Evolutionary conservation across 2,113 vertebrate species (phyloP).

Genomic region (Lepus europaeus): DNA sequence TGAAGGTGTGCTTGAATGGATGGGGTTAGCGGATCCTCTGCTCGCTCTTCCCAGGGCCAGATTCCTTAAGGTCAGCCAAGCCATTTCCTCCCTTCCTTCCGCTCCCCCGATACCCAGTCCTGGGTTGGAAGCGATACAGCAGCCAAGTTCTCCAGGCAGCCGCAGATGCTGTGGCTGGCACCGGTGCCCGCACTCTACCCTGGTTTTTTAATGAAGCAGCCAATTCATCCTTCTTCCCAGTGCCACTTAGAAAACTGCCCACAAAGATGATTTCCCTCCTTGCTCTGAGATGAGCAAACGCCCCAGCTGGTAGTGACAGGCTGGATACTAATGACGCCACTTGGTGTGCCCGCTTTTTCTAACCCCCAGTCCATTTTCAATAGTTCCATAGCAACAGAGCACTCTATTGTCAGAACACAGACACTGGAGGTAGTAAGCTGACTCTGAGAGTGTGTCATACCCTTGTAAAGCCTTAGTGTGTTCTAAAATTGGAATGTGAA

Average conservation of each 20-base stretch:
- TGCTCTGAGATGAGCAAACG: background rate
- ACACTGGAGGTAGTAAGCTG: background rate
- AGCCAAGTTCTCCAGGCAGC: background rate
- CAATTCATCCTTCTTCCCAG: background rate
- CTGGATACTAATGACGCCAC: background rate
- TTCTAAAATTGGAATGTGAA: slow-evolving; percentile 23
- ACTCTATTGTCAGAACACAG: background rate
- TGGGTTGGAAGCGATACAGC: background rate
- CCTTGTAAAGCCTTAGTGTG: slow-evolving; percentile 22
- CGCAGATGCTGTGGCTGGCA: background rate
- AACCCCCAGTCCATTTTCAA: background rate
- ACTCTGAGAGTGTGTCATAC: background rate
- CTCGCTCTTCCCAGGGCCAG: background rate
- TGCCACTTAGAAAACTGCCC: background rate
- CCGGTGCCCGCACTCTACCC: background rate
- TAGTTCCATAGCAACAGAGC: background rate
- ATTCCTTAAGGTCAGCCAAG: background rate
- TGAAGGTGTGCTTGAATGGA: background rate
- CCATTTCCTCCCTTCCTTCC: slow-evolving; percentile 59
- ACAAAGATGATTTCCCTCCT: background rate
- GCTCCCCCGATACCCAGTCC: background rate
- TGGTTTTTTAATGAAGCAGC: slow-evolving; percentile 41
- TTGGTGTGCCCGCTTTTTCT: background rate
- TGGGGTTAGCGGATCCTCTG: background rate
- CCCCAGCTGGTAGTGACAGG: background rate